Conservation (phyloP, 2,888 invertebrate species). For the Druceiella hillmani region DNA sequence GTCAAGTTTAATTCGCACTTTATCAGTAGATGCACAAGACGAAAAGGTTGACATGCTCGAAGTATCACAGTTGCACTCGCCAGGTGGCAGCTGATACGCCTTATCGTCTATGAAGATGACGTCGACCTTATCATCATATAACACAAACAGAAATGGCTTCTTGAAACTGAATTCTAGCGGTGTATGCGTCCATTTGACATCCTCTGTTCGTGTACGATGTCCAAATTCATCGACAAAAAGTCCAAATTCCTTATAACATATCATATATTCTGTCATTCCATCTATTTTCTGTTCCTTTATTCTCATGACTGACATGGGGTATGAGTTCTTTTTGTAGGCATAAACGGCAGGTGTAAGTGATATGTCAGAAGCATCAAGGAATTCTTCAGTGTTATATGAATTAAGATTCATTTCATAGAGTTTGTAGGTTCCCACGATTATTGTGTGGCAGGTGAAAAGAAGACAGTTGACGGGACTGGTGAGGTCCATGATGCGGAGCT, state of each 20-base stretch:
- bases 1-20: conserved; percentile 33
- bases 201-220: conserved; percentile 66
- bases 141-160: conserved; percentile 72
- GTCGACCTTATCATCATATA: conserved; percentile 51
- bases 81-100: conserved; percentile 39
- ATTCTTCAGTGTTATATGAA: conserved; percentile 65
- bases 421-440: conserved; percentile 78
- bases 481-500: conserved; percentile 67
- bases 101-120: conserved; percentile 39
- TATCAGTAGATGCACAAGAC: conserved; percentile 36
- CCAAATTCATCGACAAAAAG: conserved; percentile 83
- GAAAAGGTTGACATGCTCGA: conserved; percentile 37
- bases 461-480: conserved; percentile 60
- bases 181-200: conserved; percentile 76
- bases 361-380: conserved; percentile 65
- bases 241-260: conserved; percentile 85
- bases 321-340: conserved; percentile 57
- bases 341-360: conserved; percentile 59
- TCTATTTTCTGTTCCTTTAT: conserved; percentile 41
- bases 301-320: conserved; percentile 61
- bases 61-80: conserved; percentile 37
- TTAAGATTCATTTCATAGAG: conserved; percentile 77
- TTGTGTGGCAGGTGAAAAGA: conserved; percentile 63
- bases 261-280: conserved; percentile 61
- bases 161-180: conserved; percentile 73